A percentile compares a stretch with the other conserved stretches of the same genome.
Evolutionary conservation across 2,797 vertebrate genomes (phyloP).

Genomic region (Champsocephalus gunnari): DNA sequence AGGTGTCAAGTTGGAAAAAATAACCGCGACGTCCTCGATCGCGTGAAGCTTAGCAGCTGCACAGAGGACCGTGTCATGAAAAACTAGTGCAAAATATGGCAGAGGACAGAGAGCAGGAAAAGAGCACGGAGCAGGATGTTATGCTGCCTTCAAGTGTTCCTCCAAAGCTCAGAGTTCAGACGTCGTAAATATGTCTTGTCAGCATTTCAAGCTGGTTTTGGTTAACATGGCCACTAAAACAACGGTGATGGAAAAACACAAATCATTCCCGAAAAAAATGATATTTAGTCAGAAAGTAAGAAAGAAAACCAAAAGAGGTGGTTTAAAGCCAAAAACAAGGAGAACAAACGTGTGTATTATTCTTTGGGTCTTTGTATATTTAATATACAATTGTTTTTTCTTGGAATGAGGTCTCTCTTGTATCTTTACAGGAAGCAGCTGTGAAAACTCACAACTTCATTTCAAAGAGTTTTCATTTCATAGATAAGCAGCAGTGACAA

Average conservation of each 20-base stretch:
- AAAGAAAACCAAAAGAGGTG: neutral
- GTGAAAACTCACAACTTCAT: neutral
- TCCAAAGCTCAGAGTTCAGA: constrained; percentile 11
- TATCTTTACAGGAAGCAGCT: constrained; percentile 18
- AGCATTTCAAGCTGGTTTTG: constrained; percentile 26
- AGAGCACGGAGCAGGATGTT: constrained; percentile 10
- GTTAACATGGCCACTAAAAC: constrained; percentile 4
- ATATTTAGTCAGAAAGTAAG: neutral
- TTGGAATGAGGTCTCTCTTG: neutral
- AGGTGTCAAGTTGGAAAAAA: constrained; percentile 63
- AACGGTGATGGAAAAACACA: neutral
- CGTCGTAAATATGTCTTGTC: neutral
- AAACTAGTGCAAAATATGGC: constrained; percentile 30
- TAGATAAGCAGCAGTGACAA: neutral
- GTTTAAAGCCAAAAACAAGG: neutral
- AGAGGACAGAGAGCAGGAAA: constrained; percentile 27
- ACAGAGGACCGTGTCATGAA: constrained; percentile 55
- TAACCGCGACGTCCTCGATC: constrained; percentile 43
- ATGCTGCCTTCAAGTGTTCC: constrained; percentile 20
- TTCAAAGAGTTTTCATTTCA: neutral
- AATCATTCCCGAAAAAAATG: neutral
- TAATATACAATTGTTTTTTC: neutral
- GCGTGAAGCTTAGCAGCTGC: constrained; percentile 61
- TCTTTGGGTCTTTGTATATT: neutral
- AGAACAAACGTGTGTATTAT: too few species aligned